phyloP scores from a whole-genome alignment of 2,113 vertebrate species.

The Gymnogyps californianus region DNA sequence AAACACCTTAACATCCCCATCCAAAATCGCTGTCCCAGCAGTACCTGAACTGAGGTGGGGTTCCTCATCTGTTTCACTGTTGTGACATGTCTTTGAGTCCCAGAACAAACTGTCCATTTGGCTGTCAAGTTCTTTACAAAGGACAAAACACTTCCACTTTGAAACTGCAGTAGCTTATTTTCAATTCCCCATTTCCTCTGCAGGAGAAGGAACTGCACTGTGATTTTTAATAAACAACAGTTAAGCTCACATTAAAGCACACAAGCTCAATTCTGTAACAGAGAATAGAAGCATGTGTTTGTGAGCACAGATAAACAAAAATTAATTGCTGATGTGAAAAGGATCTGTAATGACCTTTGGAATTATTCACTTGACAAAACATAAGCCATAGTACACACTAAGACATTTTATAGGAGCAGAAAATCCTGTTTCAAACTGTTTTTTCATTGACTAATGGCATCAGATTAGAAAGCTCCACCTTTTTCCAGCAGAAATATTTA shows the following conservation, averaged over 20 bases:
- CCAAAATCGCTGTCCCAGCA: background rate
- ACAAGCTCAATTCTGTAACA: background rate
- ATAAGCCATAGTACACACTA: background rate
- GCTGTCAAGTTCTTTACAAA: background rate
- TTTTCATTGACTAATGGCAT: background rate
- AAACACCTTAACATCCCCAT: background rate
- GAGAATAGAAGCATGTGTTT: background rate
- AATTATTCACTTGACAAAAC: constrained; percentile 14
- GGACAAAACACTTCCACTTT: constrained; percentile 7
- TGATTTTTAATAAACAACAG: constrained; percentile 21
- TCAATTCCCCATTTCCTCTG: background rate
- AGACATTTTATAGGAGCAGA: background rate
- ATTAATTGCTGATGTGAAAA: background rate
- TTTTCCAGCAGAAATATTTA: background rate
- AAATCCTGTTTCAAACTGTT: background rate
- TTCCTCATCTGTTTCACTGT: background rate
- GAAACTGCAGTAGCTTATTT: background rate
- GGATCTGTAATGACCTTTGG: background rate
- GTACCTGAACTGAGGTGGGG: background rate
- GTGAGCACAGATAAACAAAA: constrained; percentile 10
- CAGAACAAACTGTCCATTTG: background rate
- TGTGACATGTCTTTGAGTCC: background rate
- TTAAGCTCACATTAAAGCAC: background rate
- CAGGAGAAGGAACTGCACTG: background rate
- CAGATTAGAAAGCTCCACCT: background rate